Conservation (phyloP, 2,113 vertebrate genomes). For the Ceratotherium simum region DNA sequence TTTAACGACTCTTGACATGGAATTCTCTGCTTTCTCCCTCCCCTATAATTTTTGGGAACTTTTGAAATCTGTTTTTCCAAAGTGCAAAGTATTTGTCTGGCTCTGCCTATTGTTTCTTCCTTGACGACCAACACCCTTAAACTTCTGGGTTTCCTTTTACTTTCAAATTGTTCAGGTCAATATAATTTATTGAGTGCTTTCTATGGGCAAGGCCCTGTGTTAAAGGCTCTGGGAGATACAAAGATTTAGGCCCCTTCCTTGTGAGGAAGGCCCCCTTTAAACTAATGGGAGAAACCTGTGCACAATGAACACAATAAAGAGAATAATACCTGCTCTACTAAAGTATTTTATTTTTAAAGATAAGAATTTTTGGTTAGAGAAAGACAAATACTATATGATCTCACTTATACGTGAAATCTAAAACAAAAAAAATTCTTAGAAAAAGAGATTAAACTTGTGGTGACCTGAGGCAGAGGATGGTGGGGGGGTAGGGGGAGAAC, state of each 20-base stretch:
- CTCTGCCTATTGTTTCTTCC: not conserved
- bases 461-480: no score
- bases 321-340: not conserved
- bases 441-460: no score
- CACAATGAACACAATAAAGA: not conserved
- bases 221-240: not conserved
- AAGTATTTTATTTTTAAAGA: conserved; percentile 2
- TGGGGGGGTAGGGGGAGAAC: no score
- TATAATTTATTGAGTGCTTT: not conserved
- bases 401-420: no score
- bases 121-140: not conserved
- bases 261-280: not conserved
- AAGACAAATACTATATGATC: no score
- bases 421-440: no score
- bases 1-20: not conserved
- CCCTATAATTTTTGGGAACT: not conserved
- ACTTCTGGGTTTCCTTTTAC: not conserved
- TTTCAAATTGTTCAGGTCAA: not conserved
- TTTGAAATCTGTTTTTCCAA: conserved; percentile 13
- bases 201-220: not conserved
- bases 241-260: not conserved
- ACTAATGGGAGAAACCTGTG: not conserved
- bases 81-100: not conserved
- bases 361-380: not conserved
- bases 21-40: not conserved